Evolutionary conservation across 2,888 invertebrate genomes (phyloP).

Genomic region (Xanthostigma xanthostigma): DNA sequence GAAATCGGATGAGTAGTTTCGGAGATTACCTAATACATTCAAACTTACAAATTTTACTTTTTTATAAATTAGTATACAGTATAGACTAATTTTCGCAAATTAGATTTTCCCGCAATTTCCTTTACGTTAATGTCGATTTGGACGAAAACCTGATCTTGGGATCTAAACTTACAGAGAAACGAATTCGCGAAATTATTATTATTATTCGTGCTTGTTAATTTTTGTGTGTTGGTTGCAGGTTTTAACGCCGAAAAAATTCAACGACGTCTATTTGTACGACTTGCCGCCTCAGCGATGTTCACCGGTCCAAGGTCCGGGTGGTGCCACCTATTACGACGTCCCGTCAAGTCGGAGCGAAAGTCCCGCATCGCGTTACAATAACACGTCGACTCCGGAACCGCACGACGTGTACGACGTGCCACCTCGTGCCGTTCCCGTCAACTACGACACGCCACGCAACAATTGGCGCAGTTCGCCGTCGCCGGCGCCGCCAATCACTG

Average conservation of each 20-base stretch:
- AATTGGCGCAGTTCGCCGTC: slow-evolving; percentile 27
- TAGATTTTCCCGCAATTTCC: background rate
- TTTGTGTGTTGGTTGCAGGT: slow-evolving; percentile 33
- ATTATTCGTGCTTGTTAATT: background rate
- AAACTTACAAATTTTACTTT: too few relatives aligned
- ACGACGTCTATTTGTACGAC: slow-evolving; percentile 59
- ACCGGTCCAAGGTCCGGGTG: slow-evolving; percentile 17
- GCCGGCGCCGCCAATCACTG: slow-evolving; percentile 26
- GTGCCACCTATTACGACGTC: slow-evolving; percentile 16
- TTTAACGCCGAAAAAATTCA: slow-evolving; percentile 53
- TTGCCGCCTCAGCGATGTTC: slow-evolving; percentile 33
- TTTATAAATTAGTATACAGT: too few relatives aligned
- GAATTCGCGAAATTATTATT: background rate
- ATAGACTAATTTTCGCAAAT: background rate
- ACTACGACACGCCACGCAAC: slow-evolving; percentile 36
- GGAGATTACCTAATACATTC: too few relatives aligned
- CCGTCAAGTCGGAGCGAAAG: slow-evolving; percentile 12
- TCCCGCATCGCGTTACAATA: background rate
- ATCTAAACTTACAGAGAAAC: background rate
- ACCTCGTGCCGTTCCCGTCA: slow-evolving; percentile 41
- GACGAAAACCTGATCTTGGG: background rate
- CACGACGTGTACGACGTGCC: slow-evolving; percentile 44
- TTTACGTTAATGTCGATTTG: background rate
- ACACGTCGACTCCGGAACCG: background rate
- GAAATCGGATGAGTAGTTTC: too few relatives aligned